phyloP scores from a whole-genome alignment of 2,113 vertebrate species.

The Acinonyx jubatus region DNA sequence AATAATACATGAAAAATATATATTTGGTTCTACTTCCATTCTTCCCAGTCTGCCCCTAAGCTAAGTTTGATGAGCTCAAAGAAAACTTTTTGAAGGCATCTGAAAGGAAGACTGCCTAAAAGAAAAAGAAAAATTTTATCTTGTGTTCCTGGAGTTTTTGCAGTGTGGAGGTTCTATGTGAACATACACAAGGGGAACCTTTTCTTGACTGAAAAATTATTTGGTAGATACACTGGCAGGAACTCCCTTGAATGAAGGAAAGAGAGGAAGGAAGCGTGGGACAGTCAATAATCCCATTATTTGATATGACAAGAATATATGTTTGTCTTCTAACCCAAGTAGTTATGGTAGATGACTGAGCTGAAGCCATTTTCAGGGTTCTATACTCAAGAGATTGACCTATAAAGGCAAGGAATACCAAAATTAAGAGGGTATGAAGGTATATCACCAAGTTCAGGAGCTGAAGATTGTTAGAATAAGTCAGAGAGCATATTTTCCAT shows the following conservation, averaged over 20 bases:
- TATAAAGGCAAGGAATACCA: not conserved
- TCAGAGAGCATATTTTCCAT: not conserved
- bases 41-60: not conserved
- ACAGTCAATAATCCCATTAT: not conserved
- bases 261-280: not conserved
- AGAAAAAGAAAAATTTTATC: not conserved
- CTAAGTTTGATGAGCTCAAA: not conserved
- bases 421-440: not conserved
- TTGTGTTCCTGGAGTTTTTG: not conserved
- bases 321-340: not conserved
- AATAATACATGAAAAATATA: not conserved
- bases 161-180: not conserved
- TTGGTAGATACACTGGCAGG: not conserved
- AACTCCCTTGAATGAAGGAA: not conserved
- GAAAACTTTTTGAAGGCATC: not conserved
- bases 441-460: not conserved
- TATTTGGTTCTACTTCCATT: not conserved
- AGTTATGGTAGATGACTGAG: not conserved
- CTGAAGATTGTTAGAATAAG: not conserved
- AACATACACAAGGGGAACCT: not conserved
- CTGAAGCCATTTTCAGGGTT: not conserved
- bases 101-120: not conserved
- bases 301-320: not conserved
- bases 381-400: not conserved
- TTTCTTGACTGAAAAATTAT: not conserved